These are phyloP conservation scores for Teleogryllus oceanicus DNA, from an alignment of 2,888 invertebrate species.

Conservation along the genomic window DNA sequence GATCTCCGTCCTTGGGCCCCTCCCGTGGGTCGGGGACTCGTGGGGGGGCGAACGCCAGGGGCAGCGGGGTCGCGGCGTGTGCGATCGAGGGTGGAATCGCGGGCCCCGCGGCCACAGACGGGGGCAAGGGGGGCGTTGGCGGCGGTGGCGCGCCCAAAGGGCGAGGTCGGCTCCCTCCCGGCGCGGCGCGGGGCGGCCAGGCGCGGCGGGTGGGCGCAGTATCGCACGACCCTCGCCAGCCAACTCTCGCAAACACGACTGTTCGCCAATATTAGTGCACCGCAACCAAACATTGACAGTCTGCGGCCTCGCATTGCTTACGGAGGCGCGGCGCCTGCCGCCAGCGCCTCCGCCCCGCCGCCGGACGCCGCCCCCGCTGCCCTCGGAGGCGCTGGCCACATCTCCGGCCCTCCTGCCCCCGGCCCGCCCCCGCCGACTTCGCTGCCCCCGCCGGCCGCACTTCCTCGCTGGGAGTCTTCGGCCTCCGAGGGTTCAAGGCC, in stretches of 20 bases:
- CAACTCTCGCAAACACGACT: neutral
- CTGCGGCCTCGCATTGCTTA: conserved; percentile 9
- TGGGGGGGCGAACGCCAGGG: too few species aligned
- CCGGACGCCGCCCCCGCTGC: neutral
- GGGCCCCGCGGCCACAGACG: too few species aligned
- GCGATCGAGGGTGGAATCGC: too few species aligned
- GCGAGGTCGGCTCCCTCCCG: neutral
- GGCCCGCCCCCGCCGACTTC: neutral
- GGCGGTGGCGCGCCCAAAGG: neutral
- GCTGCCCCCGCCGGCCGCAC: too few species aligned
- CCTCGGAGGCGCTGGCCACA: neutral
- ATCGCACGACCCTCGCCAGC: neutral
- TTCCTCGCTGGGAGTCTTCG: too few species aligned
- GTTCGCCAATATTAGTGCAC: conserved; percentile 18
- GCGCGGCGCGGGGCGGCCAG: neutral
- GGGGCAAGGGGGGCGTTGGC: neutral
- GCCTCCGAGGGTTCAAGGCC: too few species aligned
- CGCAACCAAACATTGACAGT: conserved; percentile 9
- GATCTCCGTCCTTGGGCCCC: too few species aligned
- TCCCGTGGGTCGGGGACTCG: too few species aligned
- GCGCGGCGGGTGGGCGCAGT: neutral
- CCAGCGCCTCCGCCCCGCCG: neutral
- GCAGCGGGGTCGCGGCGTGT: too few species aligned
- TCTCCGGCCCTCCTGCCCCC: neutral
- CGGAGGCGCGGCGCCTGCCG: neutral